phyloP scores from a whole-genome alignment of 2,797 vertebrate species.

The Spinibarbus caldwelli region DNA sequence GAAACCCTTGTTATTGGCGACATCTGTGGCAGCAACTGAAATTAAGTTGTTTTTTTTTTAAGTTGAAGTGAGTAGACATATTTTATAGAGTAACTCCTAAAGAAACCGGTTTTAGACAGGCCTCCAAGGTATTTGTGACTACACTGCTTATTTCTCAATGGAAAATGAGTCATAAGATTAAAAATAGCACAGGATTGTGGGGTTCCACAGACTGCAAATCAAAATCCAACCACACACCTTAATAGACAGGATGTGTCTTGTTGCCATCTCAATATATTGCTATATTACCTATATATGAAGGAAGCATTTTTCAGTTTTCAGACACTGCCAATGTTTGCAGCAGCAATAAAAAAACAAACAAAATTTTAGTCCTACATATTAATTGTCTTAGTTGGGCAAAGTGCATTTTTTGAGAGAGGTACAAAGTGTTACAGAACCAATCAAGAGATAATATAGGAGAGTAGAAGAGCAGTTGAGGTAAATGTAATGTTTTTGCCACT shows the following conservation, averaged over 20 bases:
- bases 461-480: neutral
- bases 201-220: neutral
- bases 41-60: neutral
- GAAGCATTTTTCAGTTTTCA: neutral
- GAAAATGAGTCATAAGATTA: neutral
- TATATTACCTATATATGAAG: too few species aligned
- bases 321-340: neutral
- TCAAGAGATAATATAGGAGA: neutral
- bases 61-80: neutral
- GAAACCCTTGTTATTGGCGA: neutral
- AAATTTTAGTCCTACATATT: neutral
- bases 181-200: neutral
- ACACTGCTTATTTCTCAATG: neutral
- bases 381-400: constrained; percentile 4
- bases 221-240: neutral
- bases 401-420: neutral
- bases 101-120: neutral
- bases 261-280: neutral
- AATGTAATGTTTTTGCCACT: neutral
- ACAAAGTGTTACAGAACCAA: neutral
- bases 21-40: neutral
- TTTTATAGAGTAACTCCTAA: neutral
- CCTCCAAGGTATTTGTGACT: neutral
- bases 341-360: neutral
- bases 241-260: neutral